Conservation (phyloP, 1,140 invertebrate genomes). For the Microplitis mediator region DNA sequence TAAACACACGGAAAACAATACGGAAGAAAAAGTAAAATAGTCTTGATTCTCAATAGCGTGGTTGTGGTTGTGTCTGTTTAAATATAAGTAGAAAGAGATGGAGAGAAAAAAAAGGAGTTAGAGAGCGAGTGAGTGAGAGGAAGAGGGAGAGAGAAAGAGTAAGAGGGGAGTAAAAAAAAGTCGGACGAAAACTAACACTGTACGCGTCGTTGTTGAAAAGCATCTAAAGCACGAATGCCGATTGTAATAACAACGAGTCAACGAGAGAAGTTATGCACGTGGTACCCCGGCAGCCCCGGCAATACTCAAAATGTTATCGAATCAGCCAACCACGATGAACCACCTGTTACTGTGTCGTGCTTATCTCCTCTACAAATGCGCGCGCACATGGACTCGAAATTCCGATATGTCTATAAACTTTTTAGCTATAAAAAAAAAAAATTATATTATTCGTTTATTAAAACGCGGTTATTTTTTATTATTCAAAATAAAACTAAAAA, state of each 20-base stretch:
- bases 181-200: not conserved
- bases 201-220: not conserved
- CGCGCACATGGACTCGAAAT: not conserved
- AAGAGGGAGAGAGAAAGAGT: not conserved
- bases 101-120: not conserved
- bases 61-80: too few relatives aligned
- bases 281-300: constrained; percentile 1
- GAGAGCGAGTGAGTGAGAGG: too few relatives aligned
- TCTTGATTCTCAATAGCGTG: too few relatives aligned
- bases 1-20: too few relatives aligned
- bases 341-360: constrained; percentile 21
- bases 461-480: too few relatives aligned
- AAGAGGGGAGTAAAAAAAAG: too few relatives aligned
- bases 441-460: too few relatives aligned
- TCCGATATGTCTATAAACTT: too few relatives aligned
- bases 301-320: not conserved
- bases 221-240: not conserved
- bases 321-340: constrained; percentile 25
- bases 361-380: not conserved
- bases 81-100: too few relatives aligned
- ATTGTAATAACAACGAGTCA: not conserved
- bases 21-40: too few relatives aligned
- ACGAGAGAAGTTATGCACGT: constrained; percentile 9
- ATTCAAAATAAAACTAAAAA: too few relatives aligned
- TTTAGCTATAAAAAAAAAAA: too few relatives aligned